Evolutionary conservation across 1,140 invertebrate genomes (phyloP), one percentile per base, ranked within the genome.

Genomic region (Delia radicum): DNA sequence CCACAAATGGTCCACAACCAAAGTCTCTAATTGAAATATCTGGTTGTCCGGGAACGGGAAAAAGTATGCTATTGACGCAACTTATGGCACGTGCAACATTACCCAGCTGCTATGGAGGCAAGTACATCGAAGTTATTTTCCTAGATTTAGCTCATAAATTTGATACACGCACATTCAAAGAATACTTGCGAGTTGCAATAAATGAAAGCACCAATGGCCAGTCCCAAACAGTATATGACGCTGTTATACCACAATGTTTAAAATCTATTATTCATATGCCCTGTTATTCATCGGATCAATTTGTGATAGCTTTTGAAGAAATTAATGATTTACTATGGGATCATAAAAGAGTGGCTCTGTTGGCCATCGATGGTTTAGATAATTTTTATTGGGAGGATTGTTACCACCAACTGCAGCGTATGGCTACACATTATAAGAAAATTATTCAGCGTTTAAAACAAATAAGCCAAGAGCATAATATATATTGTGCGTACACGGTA

Each of bases 371-470:
- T 67, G 69, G 46, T 10, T 65, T 78, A 28, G 76, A 74, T 46
- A 74, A 65, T 8, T 77, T 76, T 26, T 78, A 76, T 69, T 78
- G 77, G 77, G 37, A 69, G 10, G 77, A 78, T 18, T 72, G 73
- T 8, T 21, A 65, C n/a, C 13, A 29, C 5, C 71, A 73, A 12
- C 31, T 71, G 5, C 48, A 74, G 4, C 73, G 74, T 18, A 78
- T 73, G 74, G 29, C 29, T 13, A 75, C 28, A 2, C 76, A 78
- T 26, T 77, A 78, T 33, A 15, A 12, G 15, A 74, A 73, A 26
- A 26, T 72, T 21, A 21, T 76, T 6, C 27, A 67, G 3, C 48
- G 74, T 13, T 18, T 78, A 6, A 74, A 75, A 3, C 18, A 62
- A 10, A 55, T 78, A 3, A 73, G 73, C n/a, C 27, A 77, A 10